Evolutionary conservation across 2,888 invertebrate genomes (phyloP), one percentile per base, ranked within the genome.

Genomic region (Zele albiditarsus): DNA sequence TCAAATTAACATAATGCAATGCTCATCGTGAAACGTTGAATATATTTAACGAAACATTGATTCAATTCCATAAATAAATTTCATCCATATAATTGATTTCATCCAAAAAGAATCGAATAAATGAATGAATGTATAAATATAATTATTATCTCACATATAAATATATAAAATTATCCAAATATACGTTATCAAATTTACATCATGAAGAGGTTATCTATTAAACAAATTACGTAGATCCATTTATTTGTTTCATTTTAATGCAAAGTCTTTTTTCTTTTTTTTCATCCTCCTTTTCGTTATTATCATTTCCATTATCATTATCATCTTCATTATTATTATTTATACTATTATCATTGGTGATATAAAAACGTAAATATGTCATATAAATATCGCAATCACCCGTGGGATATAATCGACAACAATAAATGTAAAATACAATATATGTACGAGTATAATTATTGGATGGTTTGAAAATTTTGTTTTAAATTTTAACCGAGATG

Each of bases 321-420:
- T 38, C 38, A 38, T 38, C n/a, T n/a, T n/a, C 12, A 4, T 46
- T n/a, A 46, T n/a, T 46, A 46, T 46, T 46, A n/a, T 46, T 16
- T 16, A 46, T 27, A 38, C 42, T 49, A 71, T 60, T 67, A 60
- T 75, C 38, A 68, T 75, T 62, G 67, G 46, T 33, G 38, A 42
- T 23, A 72, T 71, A 57, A 60, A 67, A 71, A 66, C 65, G 27
- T 25, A 58, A 70, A 71, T 74, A 27, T 57, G n/a, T 5, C 49
- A 49, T 12, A 2, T 33, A n/a, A 31, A 42, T 71, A 75, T 75
- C 38, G 25, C 10, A 46, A 60, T 53, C 66, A 60, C 75, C 71
- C 71, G 3, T 16, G 71, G 75, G 75, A 75, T 74, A 38, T 63
- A 38, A 42, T 67, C 27, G 14, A 62, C 46, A 3, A 38, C 46